Conservation (phyloP, 2,113 vertebrate species). For the Chunga burmeisteri region DNA sequence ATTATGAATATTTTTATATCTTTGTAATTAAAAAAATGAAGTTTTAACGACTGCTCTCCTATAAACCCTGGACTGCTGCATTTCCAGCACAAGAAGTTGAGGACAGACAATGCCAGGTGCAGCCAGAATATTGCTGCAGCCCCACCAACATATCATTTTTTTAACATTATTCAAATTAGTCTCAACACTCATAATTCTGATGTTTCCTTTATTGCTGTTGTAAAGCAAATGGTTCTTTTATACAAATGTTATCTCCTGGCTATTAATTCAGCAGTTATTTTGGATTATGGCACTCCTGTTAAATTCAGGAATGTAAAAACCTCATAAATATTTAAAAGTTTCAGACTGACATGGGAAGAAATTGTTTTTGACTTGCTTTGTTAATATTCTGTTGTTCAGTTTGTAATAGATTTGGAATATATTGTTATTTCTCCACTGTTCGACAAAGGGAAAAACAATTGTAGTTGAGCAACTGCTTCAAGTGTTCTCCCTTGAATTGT, state of each 20-base stretch:
- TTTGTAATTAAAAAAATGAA: constrained; percentile 63
- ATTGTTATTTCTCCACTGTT: constrained; percentile 7
- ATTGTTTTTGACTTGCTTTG: constrained; percentile 73
- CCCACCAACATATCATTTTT: constrained; percentile 56
- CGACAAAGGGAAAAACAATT: background rate
- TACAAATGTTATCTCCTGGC: constrained; percentile 79
- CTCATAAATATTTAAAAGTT: constrained; percentile 76
- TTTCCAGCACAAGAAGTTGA: constrained; percentile 55
- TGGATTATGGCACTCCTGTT: constrained; percentile 75
- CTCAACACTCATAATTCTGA: constrained; percentile 74
- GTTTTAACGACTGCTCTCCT: constrained; percentile 60
- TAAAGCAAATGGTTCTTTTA: constrained; percentile 81
- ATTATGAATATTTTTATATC: constrained; percentile 49
- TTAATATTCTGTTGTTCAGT: constrained; percentile 61
- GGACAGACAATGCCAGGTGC: constrained; percentile 59
- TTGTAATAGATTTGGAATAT: constrained; percentile 51
- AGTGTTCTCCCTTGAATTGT: background rate
- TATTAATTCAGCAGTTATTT: constrained; percentile 81
- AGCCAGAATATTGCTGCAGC: constrained; percentile 23
- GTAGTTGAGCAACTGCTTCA: background rate
- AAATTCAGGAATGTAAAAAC: constrained; percentile 70
- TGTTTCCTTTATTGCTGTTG: constrained; percentile 79
- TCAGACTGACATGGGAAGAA: constrained; percentile 65
- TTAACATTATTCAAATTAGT: constrained; percentile 78
- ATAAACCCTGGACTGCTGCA: constrained; percentile 59